Base-by-base conservation (phyloP, 2,888 invertebrate species). In the Machimus atricapillus region DNA sequence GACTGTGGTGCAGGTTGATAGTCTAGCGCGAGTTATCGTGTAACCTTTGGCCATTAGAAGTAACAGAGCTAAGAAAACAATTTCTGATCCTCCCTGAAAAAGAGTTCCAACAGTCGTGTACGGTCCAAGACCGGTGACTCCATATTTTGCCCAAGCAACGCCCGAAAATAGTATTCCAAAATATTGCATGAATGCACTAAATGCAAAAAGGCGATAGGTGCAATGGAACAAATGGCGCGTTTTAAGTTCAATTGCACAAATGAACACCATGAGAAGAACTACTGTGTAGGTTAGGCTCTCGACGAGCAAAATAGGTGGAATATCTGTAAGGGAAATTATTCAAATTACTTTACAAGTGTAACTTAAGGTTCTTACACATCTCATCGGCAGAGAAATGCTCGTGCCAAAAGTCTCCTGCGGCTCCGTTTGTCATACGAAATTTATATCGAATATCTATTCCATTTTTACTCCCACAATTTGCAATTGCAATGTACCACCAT, bases 301-400 rank as follows among this genome's bases (percentile, higher is more conserved):
- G 0, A 95, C 94, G 90, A 97, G 94, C 19, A 98, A 93, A 9
- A 97, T 95, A 77, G 97, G 97, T 0, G 98, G 93, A 87, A 98
- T 97, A 91, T 97, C 98, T 98, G 94, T 7, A 94, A 94, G 87
- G 16, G 19, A 31, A 88, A 87, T 88, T 88, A 76, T 87, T 66
- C 2, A 9, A 2, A 27, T 6, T 27, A 12, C 2, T n/a, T 7
- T 6, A 66, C n/a, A 66, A 23, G 8, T 12, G 2, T 0, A 19
- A 4, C 1, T 66, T 23, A 23, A 66, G 2, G 8, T 27, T 94
- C 96, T 95, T 94, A 97, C 98, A 97, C 93, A 98, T 98, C 93
- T 98, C 97, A 92, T 98, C 98, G 9, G 98, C 98, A 0, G 98
- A 98, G 91, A 98, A 98, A 91, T 98, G 98, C 90, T 96, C 95